Percentiles rank a stretch among this genome's conserved stretches.
These are phyloP conservation scores for Microctonus hyperodae DNA, from an alignment of 2,888 invertebrate species.

Conservation along the genomic window DNA sequence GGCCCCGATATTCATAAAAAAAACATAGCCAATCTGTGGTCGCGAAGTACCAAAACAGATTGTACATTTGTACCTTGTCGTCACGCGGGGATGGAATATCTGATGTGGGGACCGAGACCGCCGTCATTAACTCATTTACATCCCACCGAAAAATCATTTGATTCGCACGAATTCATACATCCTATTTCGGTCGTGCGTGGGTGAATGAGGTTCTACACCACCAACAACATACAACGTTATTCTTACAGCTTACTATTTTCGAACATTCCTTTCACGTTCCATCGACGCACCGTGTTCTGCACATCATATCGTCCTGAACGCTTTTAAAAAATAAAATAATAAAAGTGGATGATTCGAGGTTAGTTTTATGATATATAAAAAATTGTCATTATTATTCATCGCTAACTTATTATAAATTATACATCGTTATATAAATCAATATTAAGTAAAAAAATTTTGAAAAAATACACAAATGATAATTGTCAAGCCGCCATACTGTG, in stretches of 20 bases:
- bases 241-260: conserved; percentile 51
- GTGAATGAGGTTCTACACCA: conserved; percentile 50
- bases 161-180: conserved; percentile 21
- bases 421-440: neutral
- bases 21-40: neutral
- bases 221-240: conserved; percentile 26
- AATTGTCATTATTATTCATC: neutral
- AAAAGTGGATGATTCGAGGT: no score
- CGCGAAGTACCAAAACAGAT: neutral
- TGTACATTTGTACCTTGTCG: neutral
- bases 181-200: conserved; percentile 56
- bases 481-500: neutral
- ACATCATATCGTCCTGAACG: conserved; percentile 35
- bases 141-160: conserved; percentile 14
- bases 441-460: neutral
- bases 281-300: conserved; percentile 37
- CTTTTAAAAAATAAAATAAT: conserved; percentile 31
- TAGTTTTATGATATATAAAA: neutral
- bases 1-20: neutral
- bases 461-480: neutral
- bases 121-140: conserved; percentile 18
- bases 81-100: conserved; percentile 12
- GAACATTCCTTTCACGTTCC: conserved; percentile 40
- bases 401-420: neutral
- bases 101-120: neutral